These are phyloP conservation scores for Orchesellides sinensis DNA, from an alignment of 2,888 invertebrate species.

Conservation along the genomic window DNA sequence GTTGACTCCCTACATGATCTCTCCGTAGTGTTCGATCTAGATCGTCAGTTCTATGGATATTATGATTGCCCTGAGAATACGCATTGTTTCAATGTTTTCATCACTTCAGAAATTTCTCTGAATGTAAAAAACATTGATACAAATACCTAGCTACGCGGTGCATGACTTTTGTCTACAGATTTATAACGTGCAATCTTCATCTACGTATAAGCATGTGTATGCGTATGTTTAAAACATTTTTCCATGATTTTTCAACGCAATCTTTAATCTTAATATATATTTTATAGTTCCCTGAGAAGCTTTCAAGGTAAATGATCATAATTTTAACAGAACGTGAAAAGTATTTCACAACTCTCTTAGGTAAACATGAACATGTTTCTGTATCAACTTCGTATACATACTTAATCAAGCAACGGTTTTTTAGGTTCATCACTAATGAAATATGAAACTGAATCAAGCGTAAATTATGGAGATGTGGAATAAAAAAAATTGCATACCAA, in stretches of 20 bases:
- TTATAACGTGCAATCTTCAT: neutral
- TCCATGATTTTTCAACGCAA: neutral
- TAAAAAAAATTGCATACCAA: too few relatives aligned
- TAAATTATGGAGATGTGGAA: too few relatives aligned
- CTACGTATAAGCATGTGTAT: neutral
- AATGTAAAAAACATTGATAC: neutral
- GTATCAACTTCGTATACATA: neutral
- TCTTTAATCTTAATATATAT: neutral
- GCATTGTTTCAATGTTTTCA: neutral
- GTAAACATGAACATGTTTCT: neutral
- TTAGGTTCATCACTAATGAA: neutral
- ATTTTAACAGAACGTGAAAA: neutral
- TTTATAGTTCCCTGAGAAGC: conserved; percentile 49
- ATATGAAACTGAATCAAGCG: too few relatives aligned
- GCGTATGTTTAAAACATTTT: too few relatives aligned
- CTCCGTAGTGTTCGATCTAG: too few relatives aligned
- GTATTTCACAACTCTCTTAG: neutral
- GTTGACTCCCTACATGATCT: too few relatives aligned
- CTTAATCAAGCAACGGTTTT: neutral
- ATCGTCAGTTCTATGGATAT: too few relatives aligned
- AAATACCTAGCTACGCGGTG: neutral
- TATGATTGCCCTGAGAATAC: neutral
- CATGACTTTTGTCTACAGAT: neutral
- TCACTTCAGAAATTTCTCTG: neutral
- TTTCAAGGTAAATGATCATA: conserved; percentile 34